phyloP scores from a whole-genome alignment of 2,888 invertebrate species.

The Hypercompe scribonia region DNA sequence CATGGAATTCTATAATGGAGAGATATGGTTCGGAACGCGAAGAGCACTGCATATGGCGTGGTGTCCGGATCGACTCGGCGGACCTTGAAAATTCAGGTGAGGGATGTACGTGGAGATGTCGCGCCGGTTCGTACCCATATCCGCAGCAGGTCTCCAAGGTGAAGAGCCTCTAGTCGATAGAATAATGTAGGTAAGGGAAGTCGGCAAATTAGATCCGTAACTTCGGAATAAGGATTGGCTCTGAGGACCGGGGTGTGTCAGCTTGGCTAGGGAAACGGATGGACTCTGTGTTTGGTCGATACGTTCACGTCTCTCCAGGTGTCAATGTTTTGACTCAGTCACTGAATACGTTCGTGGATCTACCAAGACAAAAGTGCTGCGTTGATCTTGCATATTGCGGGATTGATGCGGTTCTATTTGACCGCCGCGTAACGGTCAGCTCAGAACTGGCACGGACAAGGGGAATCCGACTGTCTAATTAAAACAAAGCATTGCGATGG shows the following conservation, averaged over 20 bases:
- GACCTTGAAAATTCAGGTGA: constrained; percentile 72
- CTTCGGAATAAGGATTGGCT: constrained; percentile 91
- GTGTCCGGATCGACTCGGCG: constrained; percentile 68
- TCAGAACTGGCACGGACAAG: constrained; percentile 89
- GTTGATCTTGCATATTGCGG: constrained; percentile 57
- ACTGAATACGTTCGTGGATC: constrained; percentile 57
- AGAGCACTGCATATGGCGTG: constrained; percentile 62
- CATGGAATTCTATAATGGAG: constrained; percentile 82
- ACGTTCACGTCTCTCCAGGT: constrained; percentile 36
- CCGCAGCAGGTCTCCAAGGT: constrained; percentile 92
- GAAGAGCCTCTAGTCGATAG: constrained; percentile 88
- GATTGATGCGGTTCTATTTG: constrained; percentile 49
- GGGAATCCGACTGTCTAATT: constrained; percentile 90
- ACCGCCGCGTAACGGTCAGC: constrained; percentile 79
- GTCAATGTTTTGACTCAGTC: constrained; percentile 66
- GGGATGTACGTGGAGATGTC: constrained; percentile 68
- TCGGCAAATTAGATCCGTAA: constrained; percentile 89
- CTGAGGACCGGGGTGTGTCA: constrained; percentile 89
- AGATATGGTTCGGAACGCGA: constrained; percentile 81
- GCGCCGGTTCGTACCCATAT: constrained; percentile 88
- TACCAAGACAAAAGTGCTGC: constrained; percentile 49
- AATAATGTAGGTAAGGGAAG: constrained; percentile 90
- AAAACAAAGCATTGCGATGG: constrained; percentile 90
- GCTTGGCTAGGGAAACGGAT: constrained; percentile 76
- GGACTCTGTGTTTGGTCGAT: constrained; percentile 37